These are phyloP conservation scores for Sorex araneus DNA, from an alignment of 2,113 vertebrate species.

Conservation along the genomic window DNA sequence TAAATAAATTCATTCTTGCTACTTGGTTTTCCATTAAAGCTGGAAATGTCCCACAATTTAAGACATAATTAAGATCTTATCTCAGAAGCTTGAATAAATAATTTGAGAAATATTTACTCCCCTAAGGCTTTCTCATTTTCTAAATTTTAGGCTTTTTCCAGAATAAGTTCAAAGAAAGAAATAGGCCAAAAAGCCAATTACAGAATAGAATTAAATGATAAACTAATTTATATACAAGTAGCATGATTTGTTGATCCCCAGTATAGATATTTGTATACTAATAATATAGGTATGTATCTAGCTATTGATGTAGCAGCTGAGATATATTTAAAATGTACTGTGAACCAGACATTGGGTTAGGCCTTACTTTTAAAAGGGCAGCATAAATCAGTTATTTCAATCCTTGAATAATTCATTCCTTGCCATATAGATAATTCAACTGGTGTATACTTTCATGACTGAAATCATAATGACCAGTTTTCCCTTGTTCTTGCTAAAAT, in stretches of 20 bases:
- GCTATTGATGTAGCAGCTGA: conserved; percentile 7
- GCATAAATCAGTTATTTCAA: conserved; percentile 14
- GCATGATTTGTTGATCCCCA: not conserved
- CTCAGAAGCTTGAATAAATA: not conserved
- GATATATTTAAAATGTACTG: conserved; percentile 57
- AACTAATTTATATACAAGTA: conserved; percentile 61
- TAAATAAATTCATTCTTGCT: conserved; percentile 12
- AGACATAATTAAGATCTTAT: not conserved
- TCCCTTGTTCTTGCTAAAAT: conserved; percentile 22
- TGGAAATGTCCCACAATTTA: conserved; percentile 1
- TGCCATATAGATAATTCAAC: not conserved
- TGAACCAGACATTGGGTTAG: not conserved
- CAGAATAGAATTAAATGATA: conserved; percentile 21
- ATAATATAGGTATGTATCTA: not conserved
- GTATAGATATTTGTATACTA: conserved; percentile 14
- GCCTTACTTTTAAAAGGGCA: conserved; percentile 25
- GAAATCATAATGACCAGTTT: conserved; percentile 59
- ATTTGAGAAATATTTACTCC: conserved; percentile 39
- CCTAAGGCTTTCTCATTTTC: not conserved
- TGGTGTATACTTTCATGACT: not conserved
- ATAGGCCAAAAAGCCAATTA: conserved; percentile 19
- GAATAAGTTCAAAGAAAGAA: conserved; percentile 59
- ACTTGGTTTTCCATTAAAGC: not conserved
- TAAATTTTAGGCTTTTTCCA: conserved; percentile 40
- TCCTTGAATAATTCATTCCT: conserved; percentile 20